These are phyloP conservation scores for Lucilia sericata DNA, from an alignment of 1,140 invertebrate species.

Conservation along the genomic window DNA sequence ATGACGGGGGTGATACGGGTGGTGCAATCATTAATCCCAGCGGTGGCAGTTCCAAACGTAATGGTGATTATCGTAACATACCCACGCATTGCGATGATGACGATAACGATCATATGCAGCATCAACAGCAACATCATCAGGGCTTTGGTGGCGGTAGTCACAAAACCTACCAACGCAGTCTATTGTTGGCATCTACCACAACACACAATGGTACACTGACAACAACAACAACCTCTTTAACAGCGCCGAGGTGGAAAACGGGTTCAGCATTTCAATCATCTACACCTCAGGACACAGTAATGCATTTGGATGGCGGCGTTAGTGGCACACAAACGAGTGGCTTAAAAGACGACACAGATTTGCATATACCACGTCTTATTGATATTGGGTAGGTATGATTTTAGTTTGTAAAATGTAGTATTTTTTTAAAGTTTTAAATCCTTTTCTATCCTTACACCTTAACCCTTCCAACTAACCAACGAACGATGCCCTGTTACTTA, in stretches of 20 bases:
- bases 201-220: constrained; percentile 51
- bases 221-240: constrained; percentile 61
- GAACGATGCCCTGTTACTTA: neutral
- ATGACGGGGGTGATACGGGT: constrained; percentile 50
- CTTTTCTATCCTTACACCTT: neutral
- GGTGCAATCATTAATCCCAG: constrained; percentile 65
- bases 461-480: too few species aligned
- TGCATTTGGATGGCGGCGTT: constrained; percentile 33
- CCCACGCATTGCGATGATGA: constrained; percentile 72
- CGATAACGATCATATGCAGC: constrained; percentile 64
- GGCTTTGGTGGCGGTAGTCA: constrained; percentile 12
- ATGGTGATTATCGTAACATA: constrained; percentile 78
- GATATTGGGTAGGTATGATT: constrained; percentile 68
- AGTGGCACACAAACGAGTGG: neutral
- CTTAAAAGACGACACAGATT: constrained; percentile 69
- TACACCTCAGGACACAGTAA: constrained; percentile 50
- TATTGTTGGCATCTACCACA: constrained; percentile 63
- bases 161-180: constrained; percentile 62
- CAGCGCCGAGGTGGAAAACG: constrained; percentile 49
- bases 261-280: constrained; percentile 49
- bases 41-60: constrained; percentile 66
- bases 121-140: constrained; percentile 34
- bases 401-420: too few species aligned
- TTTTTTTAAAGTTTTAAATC: neutral
- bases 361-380: constrained; percentile 72